phyloP scores from a whole-genome alignment of 2,113 vertebrate genomes.

The Paracyprichromis sp. region DNA sequence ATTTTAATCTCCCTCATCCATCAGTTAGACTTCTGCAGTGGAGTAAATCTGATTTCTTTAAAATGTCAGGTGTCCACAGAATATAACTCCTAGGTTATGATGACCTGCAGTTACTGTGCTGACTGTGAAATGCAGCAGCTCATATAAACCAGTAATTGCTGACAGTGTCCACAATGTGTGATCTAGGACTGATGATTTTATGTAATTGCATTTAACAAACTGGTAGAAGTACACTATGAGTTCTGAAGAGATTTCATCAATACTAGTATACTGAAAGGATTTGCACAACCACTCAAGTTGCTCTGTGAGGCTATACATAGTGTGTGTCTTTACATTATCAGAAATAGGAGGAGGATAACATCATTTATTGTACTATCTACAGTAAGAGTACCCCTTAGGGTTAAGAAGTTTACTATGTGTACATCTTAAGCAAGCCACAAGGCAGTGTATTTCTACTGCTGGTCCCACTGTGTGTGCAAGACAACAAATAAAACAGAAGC shows the following conservation, averaged over 20 bases:
- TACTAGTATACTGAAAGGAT: neutral
- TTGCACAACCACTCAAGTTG: neutral
- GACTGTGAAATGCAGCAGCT: neutral
- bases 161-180: neutral
- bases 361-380: neutral
- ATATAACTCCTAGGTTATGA: neutral
- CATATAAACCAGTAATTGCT: neutral
- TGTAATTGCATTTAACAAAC: neutral
- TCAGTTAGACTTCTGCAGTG: neutral
- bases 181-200: neutral
- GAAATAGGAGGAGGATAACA: neutral
- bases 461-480: neutral
- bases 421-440: neutral
- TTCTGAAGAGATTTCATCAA: neutral
- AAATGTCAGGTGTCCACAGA: constrained; percentile 1
- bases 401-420: neutral
- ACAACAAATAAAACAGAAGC: neutral
- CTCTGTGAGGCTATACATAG: neutral
- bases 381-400: neutral
- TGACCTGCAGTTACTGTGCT: neutral
- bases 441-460: neutral
- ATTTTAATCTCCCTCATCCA: neutral
- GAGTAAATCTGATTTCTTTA: constrained; percentile 11
- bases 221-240: neutral
- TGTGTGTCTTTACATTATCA: neutral